A percentile compares a stretch with the other conserved stretches of the same genome.
Conservation (phyloP, 2,888 invertebrate species). For the Limnephilus auricula region DNA sequence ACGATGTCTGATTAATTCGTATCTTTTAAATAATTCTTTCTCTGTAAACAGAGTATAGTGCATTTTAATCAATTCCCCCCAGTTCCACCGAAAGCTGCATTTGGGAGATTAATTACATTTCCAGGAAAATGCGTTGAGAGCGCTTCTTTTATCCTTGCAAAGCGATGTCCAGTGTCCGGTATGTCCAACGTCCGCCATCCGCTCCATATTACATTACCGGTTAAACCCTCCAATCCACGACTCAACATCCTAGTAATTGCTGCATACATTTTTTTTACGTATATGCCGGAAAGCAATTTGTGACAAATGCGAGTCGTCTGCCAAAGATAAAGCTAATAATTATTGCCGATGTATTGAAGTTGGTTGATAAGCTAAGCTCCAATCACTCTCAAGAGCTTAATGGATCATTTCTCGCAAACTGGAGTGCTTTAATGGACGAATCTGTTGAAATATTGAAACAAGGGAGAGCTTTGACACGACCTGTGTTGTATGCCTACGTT, state of each 20-base stretch:
- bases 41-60: background rate
- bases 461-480: conserved; percentile 33
- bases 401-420: conserved; percentile 23
- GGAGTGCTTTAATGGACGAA: conserved; percentile 59
- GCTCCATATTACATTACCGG: background rate
- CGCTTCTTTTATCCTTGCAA: background rate
- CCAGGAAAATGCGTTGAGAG: background rate
- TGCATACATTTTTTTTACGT: background rate
- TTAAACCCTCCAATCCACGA: background rate
- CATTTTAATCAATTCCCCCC: background rate
- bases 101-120: background rate
- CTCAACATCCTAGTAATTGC: background rate
- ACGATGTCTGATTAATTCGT: too few relatives aligned
- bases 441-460: conserved; percentile 57
- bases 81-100: background rate
- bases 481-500: background rate
- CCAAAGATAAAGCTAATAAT: conserved; percentile 12
- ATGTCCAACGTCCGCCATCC: background rate
- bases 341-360: conserved; percentile 2
- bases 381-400: conserved; percentile 48
- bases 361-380: conserved; percentile 35
- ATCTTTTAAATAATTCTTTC: background rate
- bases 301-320: conserved; percentile 24
- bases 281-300: conserved; percentile 23
- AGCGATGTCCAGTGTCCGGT: background rate